These are phyloP conservation scores for Oxyruncus cristatus DNA, from an alignment of 2,113 vertebrate genomes.

Conservation along the genomic window DNA sequence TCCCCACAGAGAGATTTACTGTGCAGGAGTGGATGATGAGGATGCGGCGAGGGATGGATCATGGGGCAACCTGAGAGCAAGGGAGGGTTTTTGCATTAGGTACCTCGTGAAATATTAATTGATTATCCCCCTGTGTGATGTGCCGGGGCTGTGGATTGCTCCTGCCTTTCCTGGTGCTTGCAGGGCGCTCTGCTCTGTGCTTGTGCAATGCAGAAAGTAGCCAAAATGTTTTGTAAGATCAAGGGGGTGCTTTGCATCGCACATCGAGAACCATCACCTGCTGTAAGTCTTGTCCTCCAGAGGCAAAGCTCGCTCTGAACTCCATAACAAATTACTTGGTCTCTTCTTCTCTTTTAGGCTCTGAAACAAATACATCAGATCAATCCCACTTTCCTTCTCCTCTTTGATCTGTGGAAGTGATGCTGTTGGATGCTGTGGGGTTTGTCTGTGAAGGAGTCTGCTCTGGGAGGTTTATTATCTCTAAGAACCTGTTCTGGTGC, in stretches of 20 bases:
- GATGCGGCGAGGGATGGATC: neutral
- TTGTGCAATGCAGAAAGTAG: fast-evolving
- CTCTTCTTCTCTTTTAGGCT: neutral
- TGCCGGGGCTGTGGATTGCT: neutral
- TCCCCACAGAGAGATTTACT: neutral
- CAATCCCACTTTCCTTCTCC: neutral
- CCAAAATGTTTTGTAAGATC: neutral
- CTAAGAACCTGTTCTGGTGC: neutral
- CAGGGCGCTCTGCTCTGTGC: neutral
- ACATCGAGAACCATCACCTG: fast-evolving
- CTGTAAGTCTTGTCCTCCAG: neutral
- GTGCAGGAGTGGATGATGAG: neutral
- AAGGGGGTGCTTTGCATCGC: neutral
- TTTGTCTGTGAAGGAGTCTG: neutral
- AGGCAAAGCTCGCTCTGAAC: neutral
- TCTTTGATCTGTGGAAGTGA: neutral
- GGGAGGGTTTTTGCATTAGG: neutral
- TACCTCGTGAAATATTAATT: neutral
- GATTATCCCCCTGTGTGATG: fast-evolving
- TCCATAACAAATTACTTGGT: neutral
- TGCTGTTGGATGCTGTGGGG: neutral
- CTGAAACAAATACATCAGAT: neutral
- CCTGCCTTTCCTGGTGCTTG: neutral
- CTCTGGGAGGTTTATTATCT: conserved; percentile 13
- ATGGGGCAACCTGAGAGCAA: neutral